A percentile compares a stretch with the other conserved stretches of the same genome.
Evolutionary conservation across 2,113 vertebrate species (phyloP).

Genomic region (Tapirus terrestris): DNA sequence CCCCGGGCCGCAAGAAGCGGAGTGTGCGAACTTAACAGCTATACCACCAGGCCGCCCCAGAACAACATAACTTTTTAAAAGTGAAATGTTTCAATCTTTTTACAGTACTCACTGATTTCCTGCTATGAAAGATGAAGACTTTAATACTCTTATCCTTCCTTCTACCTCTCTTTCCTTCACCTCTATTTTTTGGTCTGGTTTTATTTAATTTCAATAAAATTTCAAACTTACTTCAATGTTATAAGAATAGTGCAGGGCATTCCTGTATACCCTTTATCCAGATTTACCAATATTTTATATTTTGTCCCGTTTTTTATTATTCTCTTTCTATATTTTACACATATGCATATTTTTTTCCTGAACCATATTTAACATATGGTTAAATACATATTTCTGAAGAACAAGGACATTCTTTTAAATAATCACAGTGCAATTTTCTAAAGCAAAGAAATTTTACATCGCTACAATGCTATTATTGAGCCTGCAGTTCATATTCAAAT

Average conservation of each 20-base stretch:
- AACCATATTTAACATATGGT: not conserved
- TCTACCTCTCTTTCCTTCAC: not conserved
- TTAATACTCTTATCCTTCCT: not conserved
- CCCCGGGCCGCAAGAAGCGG: too few species aligned
- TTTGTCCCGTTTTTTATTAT: not conserved
- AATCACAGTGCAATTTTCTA: not conserved
- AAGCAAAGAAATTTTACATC: slow-evolving; percentile 19
- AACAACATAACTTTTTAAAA: not conserved
- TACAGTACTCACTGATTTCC: not conserved
- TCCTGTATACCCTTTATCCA: not conserved
- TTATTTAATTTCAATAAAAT: slow-evolving; percentile 38
- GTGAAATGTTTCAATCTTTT: not conserved
- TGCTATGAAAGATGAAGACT: not conserved
- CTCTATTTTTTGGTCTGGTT: not conserved
- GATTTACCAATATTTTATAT: not conserved
- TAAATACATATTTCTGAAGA: slow-evolving; percentile 25
- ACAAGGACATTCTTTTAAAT: not conserved
- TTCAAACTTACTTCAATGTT: not conserved
- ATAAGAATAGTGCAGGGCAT: not conserved
- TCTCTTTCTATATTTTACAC: not conserved
- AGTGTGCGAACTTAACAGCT: too few species aligned
- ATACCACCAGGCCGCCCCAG: too few species aligned
- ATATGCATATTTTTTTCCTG: not conserved
- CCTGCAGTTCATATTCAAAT: not conserved
- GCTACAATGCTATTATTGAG: not conserved